phyloP scores from a whole-genome alignment of 1,140 invertebrate species.

The Drosophila equinoxialis region DNA sequence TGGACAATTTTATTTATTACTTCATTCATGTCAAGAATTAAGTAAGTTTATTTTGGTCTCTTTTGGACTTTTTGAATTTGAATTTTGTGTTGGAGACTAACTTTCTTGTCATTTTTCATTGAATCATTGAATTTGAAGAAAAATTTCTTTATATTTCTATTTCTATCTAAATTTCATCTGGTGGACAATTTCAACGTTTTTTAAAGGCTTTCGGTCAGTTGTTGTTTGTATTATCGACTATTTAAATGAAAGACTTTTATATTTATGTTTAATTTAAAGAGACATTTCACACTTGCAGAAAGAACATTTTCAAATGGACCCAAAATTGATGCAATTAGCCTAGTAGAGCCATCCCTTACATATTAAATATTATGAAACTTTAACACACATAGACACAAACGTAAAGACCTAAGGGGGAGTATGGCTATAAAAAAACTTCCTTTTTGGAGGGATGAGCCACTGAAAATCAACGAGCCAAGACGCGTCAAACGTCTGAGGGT shows the following conservation, averaged over 20 bases:
- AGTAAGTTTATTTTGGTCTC: too few relatives aligned
- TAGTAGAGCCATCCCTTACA: not conserved
- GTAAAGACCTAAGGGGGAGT: not conserved
- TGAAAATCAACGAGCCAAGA: constrained; percentile 59
- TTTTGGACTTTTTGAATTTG: too few relatives aligned
- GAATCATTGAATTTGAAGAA: too few relatives aligned
- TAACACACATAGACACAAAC: constrained; percentile 3
- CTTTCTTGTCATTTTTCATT: too few relatives aligned
- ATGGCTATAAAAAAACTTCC: constrained; percentile 40
- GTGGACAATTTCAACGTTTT: too few relatives aligned
- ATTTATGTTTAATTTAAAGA: not conserved
- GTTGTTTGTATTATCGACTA: not conserved
- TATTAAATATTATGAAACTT: not conserved
- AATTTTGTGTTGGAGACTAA: too few relatives aligned
- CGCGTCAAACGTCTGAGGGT: constrained; percentile 26
- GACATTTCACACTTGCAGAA: too few relatives aligned
- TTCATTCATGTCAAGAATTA: too few relatives aligned
- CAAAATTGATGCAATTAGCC: constrained; percentile 7
- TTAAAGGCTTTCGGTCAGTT: not conserved
- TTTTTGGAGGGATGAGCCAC: constrained; percentile 26
- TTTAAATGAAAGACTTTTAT: not conserved
- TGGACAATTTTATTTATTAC: too few relatives aligned
- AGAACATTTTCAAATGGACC: not conserved
- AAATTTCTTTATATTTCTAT: too few relatives aligned
- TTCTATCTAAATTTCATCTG: too few relatives aligned